phyloP scores from a whole-genome alignment of 2,113 vertebrate genomes.

The Vicugna pacos region DNA sequence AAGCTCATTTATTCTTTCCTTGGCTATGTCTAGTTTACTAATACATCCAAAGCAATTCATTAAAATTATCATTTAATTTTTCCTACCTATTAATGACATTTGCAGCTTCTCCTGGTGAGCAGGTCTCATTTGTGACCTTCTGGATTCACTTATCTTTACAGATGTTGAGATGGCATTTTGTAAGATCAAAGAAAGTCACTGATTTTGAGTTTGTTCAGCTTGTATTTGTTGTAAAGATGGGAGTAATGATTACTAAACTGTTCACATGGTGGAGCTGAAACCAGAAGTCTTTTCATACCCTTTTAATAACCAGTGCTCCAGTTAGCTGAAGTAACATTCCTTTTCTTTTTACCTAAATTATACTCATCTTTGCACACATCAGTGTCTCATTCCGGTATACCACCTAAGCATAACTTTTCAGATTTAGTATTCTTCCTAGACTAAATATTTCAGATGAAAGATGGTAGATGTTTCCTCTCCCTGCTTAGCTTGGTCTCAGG shows the following conservation, averaged over 20 bases:
- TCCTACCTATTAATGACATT: background rate
- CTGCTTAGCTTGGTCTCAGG: background rate
- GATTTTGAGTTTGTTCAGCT: background rate
- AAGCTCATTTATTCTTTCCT: background rate
- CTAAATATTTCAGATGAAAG: background rate
- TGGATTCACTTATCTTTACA: background rate
- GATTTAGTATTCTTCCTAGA: background rate
- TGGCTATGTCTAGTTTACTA: background rate
- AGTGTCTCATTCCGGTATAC: background rate
- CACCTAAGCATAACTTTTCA: background rate
- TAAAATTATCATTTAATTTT: background rate
- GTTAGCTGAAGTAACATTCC: background rate
- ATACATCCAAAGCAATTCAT: background rate
- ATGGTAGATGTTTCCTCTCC: background rate
- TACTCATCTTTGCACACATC: background rate
- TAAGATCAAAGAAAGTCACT: background rate
- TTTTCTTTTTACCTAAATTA: background rate
- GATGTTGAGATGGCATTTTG: background rate
- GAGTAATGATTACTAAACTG: background rate
- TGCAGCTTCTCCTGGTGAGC: background rate
- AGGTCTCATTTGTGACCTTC: background rate
- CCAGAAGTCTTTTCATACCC: background rate
- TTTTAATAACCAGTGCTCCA: background rate
- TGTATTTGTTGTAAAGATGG: background rate
- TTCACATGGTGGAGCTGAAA: background rate